Percentiles rank a stretch among this genome's conserved stretches.
These are phyloP conservation scores for Acanthosoma haemorrhoidale DNA, from an alignment of 2,888 invertebrate genomes.

Conservation along the genomic window DNA sequence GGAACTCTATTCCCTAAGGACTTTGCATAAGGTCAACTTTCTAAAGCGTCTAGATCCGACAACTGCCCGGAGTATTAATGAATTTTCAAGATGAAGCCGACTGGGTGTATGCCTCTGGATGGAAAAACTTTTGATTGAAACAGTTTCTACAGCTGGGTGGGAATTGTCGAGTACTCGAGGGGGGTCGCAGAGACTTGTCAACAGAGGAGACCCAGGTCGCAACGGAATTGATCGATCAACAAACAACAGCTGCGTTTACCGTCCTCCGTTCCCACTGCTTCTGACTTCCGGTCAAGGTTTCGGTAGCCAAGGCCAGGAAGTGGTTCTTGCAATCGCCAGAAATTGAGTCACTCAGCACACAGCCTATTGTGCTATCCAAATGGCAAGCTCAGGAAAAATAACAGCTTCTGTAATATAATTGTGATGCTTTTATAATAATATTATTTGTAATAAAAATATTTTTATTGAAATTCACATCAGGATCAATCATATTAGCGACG, in stretches of 20 bases:
- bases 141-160: not conserved
- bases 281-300: too few species aligned
- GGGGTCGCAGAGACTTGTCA: slow-evolving; percentile 1
- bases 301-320: too few species aligned
- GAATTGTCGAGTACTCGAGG: not conserved
- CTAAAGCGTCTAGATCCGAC: not conserved
- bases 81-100: not conserved
- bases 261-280: not conserved
- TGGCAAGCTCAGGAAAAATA: too few species aligned
- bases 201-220: not conserved
- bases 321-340: too few species aligned
- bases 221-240: not conserved
- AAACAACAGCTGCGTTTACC: slow-evolving; percentile 10
- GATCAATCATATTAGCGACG: too few species aligned
- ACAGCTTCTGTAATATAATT: too few species aligned
- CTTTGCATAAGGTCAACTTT: not conserved
- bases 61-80: not conserved
- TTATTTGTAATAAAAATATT: too few species aligned
- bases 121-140: slow-evolving; percentile 5
- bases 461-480: too few species aligned
- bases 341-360: too few species aligned
- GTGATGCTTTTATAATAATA: too few species aligned
- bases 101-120: not conserved
- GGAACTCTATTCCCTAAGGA: too few species aligned
- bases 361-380: too few species aligned